Conservation (phyloP, 1,140 invertebrate species). For the Diabrotica virgifera region DNA sequence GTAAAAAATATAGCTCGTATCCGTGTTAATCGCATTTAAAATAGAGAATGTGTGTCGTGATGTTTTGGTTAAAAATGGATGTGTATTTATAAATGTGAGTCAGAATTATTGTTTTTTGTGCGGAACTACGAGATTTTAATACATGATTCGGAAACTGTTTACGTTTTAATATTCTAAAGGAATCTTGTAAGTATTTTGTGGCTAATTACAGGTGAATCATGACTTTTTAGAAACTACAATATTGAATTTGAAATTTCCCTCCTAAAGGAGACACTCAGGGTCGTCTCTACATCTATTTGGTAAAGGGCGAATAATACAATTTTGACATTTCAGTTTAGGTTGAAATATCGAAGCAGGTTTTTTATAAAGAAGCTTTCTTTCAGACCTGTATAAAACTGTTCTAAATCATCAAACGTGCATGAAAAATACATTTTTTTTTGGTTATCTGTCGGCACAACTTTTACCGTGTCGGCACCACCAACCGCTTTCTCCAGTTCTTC, state of each 20-base stretch:
- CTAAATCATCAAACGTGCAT: neutral
- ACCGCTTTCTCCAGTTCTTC: no score
- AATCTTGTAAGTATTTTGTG: constrained; percentile 5
- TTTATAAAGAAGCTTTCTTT: neutral
- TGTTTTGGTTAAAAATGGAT: constrained; percentile 18
- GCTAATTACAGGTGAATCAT: neutral
- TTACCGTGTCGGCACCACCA: neutral
- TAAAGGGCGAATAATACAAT: neutral
- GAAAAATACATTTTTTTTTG: neutral
- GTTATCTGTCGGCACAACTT: neutral
- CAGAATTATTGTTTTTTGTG: constrained; percentile 13
- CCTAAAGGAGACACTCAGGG: neutral
- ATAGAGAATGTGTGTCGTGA: neutral
- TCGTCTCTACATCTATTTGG: neutral
- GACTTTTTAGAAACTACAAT: neutral
- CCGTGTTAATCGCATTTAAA: neutral
- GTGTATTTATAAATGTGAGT: constrained; percentile 19
- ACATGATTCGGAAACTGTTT: constrained; percentile 15
- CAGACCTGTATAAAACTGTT: neutral
- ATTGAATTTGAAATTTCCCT: constrained; percentile 12
- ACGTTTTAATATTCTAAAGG: neutral
- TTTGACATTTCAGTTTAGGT: neutral
- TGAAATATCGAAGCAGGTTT: neutral
- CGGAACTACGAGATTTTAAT: constrained; percentile 8
- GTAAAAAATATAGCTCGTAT: neutral